Conservation (phyloP, 1,140 invertebrate genomes). For the Euura lappo region DNA sequence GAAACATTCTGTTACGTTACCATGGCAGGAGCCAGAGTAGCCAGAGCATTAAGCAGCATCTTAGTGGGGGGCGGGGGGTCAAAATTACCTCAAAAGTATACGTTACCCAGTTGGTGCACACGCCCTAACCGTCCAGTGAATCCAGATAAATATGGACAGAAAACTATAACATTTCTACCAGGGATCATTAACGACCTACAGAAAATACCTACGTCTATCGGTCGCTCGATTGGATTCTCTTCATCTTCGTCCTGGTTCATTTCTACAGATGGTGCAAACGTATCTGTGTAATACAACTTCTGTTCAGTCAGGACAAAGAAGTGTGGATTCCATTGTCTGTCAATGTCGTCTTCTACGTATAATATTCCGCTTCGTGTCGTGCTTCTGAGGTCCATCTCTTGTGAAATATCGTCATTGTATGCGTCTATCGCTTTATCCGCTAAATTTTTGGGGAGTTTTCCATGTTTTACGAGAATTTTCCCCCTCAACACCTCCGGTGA, state of each 20-base stretch:
- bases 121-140: too few relatives aligned
- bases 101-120: too few relatives aligned
- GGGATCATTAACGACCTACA: too few relatives aligned
- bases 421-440: constrained; percentile 70
- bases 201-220: neutral
- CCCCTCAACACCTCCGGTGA: constrained; percentile 77
- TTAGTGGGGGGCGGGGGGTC: too few relatives aligned
- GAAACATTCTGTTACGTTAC: too few relatives aligned
- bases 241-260: constrained; percentile 48
- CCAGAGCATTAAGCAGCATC: too few relatives aligned
- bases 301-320: constrained; percentile 86
- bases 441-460: constrained; percentile 82
- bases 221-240: constrained; percentile 32
- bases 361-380: constrained; percentile 86
- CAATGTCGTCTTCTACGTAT: constrained; percentile 81
- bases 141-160: too few relatives aligned
- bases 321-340: constrained; percentile 86
- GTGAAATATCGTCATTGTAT: constrained; percentile 53
- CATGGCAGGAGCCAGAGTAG: too few relatives aligned
- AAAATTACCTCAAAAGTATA: too few relatives aligned
- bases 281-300: constrained; percentile 81
- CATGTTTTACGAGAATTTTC: constrained; percentile 86
- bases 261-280: constrained; percentile 41
- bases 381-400: constrained; percentile 79
- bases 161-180: too few relatives aligned